Base-by-base conservation (phyloP, 2,888 invertebrate genomes). In the Agonopterix heracliana region DNA sequence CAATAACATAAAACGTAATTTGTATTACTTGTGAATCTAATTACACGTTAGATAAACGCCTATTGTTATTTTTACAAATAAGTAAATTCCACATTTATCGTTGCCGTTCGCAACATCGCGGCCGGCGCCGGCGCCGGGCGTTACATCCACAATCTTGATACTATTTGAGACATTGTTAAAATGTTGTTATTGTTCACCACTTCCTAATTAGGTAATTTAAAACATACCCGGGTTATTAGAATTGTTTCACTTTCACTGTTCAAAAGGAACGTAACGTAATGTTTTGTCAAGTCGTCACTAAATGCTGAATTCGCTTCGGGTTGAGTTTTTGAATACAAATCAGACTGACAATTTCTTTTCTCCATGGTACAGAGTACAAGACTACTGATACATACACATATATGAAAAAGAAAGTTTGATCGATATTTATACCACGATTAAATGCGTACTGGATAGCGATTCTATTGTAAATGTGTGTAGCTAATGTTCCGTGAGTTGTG, bases 251-350 rank as follows among this genome's bases (percentile, higher is more conserved):
- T 74, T 75, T 74, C 70, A 58, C 68, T 58, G 54, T 62, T 61
- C 59, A 63, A 71, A 70, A 69, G 62, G 60, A 38, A 63, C 55
- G 60, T 66, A 68, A 65, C 63, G 64, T 71, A 72, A 67, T 66
- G 59, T 67, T 38, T 76, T 66, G 72, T 68, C 64, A 70, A 68
- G 63, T 65, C 63, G 35, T 46, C 13, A 40, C 48, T 48, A n/a
- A 71, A 74, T 71, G 68, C 75, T 64, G 68, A 74, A 79, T 80
- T 74, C 67, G 68, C 63, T 61, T 60, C 65, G 66, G 60, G 58
- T 68, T 62, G 59, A 67, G 69, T 68, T 75, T 67, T 66, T 64
- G 80, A 79, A 86, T 86, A 83, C 82, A 76, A 82, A 83, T 76
- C 71, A 77, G 74, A 66, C 66, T 70, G 68, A 63, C 63, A 81